phyloP scores from a whole-genome alignment of 2,888 invertebrate genomes.

The Altica lythri region DNA sequence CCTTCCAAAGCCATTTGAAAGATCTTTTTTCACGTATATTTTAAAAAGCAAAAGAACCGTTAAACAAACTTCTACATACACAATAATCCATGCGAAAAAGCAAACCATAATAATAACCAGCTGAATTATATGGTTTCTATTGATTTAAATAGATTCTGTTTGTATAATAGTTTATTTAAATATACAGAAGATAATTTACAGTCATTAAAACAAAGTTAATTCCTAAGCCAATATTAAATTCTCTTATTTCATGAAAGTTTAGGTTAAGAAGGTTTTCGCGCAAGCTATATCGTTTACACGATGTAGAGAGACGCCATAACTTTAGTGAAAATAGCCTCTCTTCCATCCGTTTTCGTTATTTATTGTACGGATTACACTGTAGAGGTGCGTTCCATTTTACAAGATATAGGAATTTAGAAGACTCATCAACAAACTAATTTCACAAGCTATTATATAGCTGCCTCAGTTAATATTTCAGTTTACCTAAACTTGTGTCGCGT shows the following conservation, averaged over 20 bases:
- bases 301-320: constrained; percentile 5
- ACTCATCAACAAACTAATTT: constrained; percentile 17
- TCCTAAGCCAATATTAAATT: constrained; percentile 4
- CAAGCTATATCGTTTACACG: neutral
- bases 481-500: neutral
- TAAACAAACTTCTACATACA: too few relatives aligned
- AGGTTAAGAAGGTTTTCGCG: neutral
- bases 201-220: too few relatives aligned
- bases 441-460: constrained; percentile 1
- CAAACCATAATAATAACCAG: too few relatives aligned
- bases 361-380: constrained; percentile 5
- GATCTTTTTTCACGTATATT: too few relatives aligned
- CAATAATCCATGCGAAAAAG: too few relatives aligned
- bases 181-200: too few relatives aligned
- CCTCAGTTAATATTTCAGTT: constrained; percentile 1
- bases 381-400: constrained; percentile 8
- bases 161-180: too few relatives aligned
- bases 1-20: too few relatives aligned
- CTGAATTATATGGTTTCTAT: too few relatives aligned
- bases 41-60: too few relatives aligned
- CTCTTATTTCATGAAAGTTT: constrained; percentile 7
- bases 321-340: constrained; percentile 6
- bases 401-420: constrained; percentile 15
- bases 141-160: too few relatives aligned
- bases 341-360: constrained; percentile 7